Conservation (phyloP, 2,888 invertebrate genomes). For the Alsophila aescularia region DNA sequence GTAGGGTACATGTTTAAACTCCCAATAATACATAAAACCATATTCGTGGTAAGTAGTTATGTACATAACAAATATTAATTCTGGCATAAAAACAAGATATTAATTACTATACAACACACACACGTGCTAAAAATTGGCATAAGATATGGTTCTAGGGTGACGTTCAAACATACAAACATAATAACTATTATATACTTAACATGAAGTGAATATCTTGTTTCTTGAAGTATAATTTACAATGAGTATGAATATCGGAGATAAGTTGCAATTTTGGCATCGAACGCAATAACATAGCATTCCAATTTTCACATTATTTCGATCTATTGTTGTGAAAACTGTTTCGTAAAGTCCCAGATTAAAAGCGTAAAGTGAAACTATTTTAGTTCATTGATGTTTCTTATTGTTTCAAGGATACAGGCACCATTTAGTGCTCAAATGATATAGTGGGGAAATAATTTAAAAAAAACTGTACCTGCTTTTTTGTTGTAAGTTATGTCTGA, state of each 20-base stretch:
- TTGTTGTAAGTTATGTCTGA: too few species aligned
- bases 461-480: too few species aligned
- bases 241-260: not conserved
- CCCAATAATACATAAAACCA: too few species aligned
- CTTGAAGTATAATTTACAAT: not conserved
- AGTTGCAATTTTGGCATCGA: not conserved
- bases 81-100: slow-evolving; percentile 14
- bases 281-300: not conserved
- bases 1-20: too few species aligned
- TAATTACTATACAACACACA: not conserved
- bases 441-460: too few species aligned
- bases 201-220: not conserved
- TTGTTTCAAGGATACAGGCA: too few species aligned
- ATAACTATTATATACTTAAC: not conserved
- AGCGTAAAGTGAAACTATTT: too few species aligned
- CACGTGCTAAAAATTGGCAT: slow-evolving; percentile 16
- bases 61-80: slow-evolving; percentile 6
- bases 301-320: not conserved
- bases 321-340: not conserved
- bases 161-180: not conserved
- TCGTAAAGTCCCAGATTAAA: too few species aligned
- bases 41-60: too few species aligned
- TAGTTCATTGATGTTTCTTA: too few species aligned
- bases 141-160: not conserved
- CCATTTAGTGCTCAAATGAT: too few species aligned